Percentiles rank a stretch among this genome's conserved stretches.
phyloP scores from a whole-genome alignment of 2,113 vertebrate genomes.

The Myotis brandtii region DNA sequence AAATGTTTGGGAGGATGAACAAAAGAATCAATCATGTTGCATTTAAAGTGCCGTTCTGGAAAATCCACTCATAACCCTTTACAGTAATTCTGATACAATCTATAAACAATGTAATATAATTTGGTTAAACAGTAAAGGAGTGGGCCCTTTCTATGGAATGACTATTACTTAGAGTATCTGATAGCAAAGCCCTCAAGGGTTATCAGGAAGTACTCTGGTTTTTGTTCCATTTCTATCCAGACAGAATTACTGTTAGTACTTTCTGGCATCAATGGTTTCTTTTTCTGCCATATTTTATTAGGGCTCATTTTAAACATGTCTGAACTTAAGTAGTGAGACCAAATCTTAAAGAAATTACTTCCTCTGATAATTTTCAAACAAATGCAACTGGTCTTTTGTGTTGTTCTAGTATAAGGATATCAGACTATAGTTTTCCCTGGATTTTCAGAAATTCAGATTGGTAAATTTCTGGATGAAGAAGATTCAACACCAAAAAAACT shows the following conservation, averaged over 20 bases:
- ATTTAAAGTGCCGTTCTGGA: conserved; percentile 74
- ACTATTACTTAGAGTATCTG: conserved; percentile 69
- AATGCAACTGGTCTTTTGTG: neutral
- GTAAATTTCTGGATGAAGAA: neutral
- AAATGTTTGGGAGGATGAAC: conserved; percentile 67
- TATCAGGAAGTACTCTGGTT: conserved; percentile 78
- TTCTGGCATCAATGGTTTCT: conserved; percentile 43
- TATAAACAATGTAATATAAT: conserved; percentile 79
- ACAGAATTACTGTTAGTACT: conserved; percentile 56
- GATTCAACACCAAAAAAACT: neutral
- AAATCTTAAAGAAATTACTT: neutral
- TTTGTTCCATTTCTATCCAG: conserved; percentile 59
- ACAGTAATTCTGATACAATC: conserved; percentile 71
- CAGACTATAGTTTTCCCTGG: neutral
- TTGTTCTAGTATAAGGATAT: neutral
- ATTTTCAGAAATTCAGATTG: neutral
- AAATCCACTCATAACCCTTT: conserved; percentile 71
- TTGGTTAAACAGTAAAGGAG: conserved; percentile 73
- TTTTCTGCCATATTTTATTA: conserved; percentile 29
- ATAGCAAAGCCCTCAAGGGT: conserved; percentile 60
- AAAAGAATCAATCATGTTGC: conserved; percentile 67
- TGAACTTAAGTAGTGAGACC: neutral
- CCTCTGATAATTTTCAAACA: neutral
- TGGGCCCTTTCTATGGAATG: conserved; percentile 57
- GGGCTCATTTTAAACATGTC: conserved; percentile 32